Conservation (phyloP, 2,113 vertebrate genomes). For the Todiramphus chloris region DNA sequence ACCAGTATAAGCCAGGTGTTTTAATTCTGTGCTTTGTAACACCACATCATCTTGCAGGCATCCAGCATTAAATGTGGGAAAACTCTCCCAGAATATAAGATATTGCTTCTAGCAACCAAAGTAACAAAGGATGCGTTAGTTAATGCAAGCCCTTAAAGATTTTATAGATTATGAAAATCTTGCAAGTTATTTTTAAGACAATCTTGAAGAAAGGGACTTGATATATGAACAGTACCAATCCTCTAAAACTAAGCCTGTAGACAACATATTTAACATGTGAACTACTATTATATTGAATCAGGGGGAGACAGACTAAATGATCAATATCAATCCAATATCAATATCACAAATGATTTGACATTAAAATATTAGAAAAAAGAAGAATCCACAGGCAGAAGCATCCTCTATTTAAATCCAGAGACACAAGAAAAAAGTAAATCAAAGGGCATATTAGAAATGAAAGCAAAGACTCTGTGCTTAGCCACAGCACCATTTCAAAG, state of each 20-base stretch:
- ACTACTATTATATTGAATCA: not conserved
- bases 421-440: not conserved
- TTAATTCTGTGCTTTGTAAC: not conserved
- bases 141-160: not conserved
- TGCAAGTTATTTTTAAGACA: conserved; percentile 38
- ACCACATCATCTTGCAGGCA: not conserved
- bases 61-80: not conserved
- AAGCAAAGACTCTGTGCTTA: not conserved
- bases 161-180: not conserved
- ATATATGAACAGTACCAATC: not conserved
- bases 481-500: not conserved
- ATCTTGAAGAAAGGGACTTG: not conserved
- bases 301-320: too few relatives aligned
- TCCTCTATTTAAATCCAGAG: not conserved
- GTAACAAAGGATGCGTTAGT: not conserved
- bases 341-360: not conserved
- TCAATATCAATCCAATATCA: too few relatives aligned
- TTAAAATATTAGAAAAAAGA: not conserved
- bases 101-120: not conserved
- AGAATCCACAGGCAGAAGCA: not conserved
- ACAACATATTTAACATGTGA: conserved; percentile 35
- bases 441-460: not conserved
- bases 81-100: not conserved
- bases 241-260: conserved; percentile 19
- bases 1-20: not conserved